Base-by-base conservation (phyloP, 2,797 vertebrate species). In the Selene dorsalis region DNA sequence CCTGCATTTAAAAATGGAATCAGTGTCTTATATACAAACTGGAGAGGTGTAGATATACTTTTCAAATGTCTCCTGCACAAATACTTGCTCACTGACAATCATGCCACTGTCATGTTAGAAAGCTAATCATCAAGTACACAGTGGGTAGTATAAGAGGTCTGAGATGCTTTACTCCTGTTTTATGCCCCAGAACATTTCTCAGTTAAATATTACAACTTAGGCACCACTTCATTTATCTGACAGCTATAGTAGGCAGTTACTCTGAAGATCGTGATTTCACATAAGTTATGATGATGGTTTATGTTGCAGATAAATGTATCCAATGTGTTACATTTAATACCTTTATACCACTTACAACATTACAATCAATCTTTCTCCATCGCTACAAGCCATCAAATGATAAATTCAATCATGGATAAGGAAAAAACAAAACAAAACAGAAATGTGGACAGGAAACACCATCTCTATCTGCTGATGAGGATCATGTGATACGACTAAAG, bases 21-120 rank as follows among this genome's bases (percentile, higher is more conserved):
- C 66, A 43, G 50, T 28, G 24, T 68, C 69, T 74, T 6, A 57
- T 53, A 74, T 78, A 74, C 13, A 79, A 75, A 59, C 10, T n/a
- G 26, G 56, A 84, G 28, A 72, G 22, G 17, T 39, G 30, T 7
- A 68, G 11, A 45, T 65, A 65, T 22, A 43, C 52, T 55, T 73
- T 50, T 38, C 9, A 45, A 50, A 43, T 30, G 20, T 45, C 32
- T 39, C 12, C 16, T 2, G 14, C 50, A 38, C 16, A 52, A 55
- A 26, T 2, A 6, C 20, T 32, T 39, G n/a, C 14, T 45, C 55
- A 48, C 1, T 18, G 22, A 28, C 35, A 55, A 26, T 63, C n/a
- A 52, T 0, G 24, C 26, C 13, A 57, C 14, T 17, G 12, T 53
- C 4, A n/a, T 50, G 18, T 45, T 62, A 61, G 60, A n/a, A 71